These are phyloP conservation scores for Cremastinae sp. DNA, from an alignment of 2,888 invertebrate genomes.

Conservation along the genomic window DNA sequence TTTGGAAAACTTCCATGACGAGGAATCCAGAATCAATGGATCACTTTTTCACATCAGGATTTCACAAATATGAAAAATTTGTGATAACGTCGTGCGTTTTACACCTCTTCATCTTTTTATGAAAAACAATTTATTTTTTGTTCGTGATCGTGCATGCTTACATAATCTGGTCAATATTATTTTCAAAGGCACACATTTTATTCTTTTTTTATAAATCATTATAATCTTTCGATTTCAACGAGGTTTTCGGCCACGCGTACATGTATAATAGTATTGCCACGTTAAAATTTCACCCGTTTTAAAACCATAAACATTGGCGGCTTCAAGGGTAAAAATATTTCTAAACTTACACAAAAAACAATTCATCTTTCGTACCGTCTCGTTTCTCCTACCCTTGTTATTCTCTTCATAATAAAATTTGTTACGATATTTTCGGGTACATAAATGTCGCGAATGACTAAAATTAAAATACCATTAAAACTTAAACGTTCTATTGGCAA, in stretches of 20 bases:
- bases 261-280: constrained; percentile 41
- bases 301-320: constrained; percentile 26
- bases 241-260: constrained; percentile 30
- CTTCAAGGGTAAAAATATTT: constrained; percentile 31
- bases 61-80: not conserved
- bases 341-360: constrained; percentile 42
- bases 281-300: constrained; percentile 49
- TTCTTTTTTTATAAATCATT: constrained; percentile 55
- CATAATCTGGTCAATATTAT: constrained; percentile 77
- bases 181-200: constrained; percentile 79
- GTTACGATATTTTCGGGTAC: constrained; percentile 45
- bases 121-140: constrained; percentile 78
- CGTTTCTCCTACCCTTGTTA: constrained; percentile 3
- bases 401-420: constrained; percentile 39
- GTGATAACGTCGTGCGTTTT: not conserved
- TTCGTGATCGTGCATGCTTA: constrained; percentile 78
- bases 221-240: constrained; percentile 43
- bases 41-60: not conserved
- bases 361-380: constrained; percentile 23
- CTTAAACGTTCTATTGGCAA: constrained; percentile 71
- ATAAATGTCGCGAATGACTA: constrained; percentile 53
- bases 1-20: not conserved
- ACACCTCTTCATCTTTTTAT: constrained; percentile 67
- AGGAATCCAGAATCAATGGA: not conserved
- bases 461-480: constrained; percentile 50